Evolutionary conservation across 2,113 vertebrate species (phyloP), one percentile per base, ranked within the genome.

Genomic region (Bufo gargarizans): DNA sequence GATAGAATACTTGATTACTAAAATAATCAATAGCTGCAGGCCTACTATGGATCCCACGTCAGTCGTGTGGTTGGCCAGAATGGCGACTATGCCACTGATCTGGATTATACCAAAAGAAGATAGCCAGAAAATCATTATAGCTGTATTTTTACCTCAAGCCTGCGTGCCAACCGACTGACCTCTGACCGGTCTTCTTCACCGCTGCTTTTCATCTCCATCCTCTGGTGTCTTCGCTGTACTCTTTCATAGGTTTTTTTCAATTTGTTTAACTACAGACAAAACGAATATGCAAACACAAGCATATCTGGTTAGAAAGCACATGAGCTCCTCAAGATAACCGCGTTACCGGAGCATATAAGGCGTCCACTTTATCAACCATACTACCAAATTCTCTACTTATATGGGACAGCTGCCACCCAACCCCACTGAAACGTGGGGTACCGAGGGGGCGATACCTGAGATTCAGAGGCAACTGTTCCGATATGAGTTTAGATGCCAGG

Each of bases 221-320:
- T 96, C 33, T 94, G 47, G 14, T 96, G 96, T 89, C 95, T 97
- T 89, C 93, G 96, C 91, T 98, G 97, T 82, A 99, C 95, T 91
- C 97, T 99, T 91, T 97, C 95, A 91, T 99, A 99, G 94, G 95
- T 97, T 92, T 94, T 97, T 90, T 96, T 98, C 91, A 99, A 92
- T 91, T 93, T 96, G 78, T 94, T 93, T 89, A 99, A 92, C 98
- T 99, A 80, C 92, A 84, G 79, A 22, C 90, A 87, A 43, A 17
- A 19, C 6, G 19, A 79, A 74, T 47, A 14, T 72, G 6, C n/a
- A 65, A 47, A 45, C 2, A 19, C 0, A 72, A 74, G 47, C 43
- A 53, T 20, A 45, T 77, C 53, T 53, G 13, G 2, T 47, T 47
- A 47, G 2, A 50, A 76, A 76, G 69, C 17, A 50, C 16, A 19